These are phyloP conservation scores for Lepus timidus DNA, from an alignment of 2,113 vertebrate species.

Conservation along the genomic window DNA sequence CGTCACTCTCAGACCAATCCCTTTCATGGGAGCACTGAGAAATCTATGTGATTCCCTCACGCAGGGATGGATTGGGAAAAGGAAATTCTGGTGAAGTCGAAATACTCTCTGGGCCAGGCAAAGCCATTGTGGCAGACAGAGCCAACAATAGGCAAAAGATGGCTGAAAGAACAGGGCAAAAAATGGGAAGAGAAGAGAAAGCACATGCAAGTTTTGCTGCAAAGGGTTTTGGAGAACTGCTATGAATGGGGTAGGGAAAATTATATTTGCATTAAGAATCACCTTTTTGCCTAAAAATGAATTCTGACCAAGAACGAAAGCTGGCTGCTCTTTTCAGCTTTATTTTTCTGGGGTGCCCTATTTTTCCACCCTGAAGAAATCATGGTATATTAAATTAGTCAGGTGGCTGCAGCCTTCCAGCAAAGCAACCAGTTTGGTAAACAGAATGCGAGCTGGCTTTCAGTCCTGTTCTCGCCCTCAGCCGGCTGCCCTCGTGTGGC, in stretches of 20 bases:
- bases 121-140: neutral
- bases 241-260: slow-evolving; percentile 1
- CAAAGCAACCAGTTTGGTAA: neutral
- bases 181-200: neutral
- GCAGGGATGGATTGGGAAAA: neutral
- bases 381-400: neutral
- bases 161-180: neutral
- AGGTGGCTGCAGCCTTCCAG: neutral
- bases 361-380: slow-evolving; percentile 42
- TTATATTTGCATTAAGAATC: slow-evolving; percentile 64
- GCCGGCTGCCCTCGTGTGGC: neutral
- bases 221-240: neutral
- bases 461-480: neutral
- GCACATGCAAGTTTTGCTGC: neutral
- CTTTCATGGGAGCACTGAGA: neutral
- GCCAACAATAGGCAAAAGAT: neutral
- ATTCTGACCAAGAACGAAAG: neutral
- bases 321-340: neutral
- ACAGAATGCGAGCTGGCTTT: neutral
- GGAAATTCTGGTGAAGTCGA: slow-evolving; percentile 12
- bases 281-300: neutral
- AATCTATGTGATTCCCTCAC: neutral
- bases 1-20: neutral
- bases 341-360: neutral
- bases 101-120: neutral